These are phyloP conservation scores for Sebastes matsubarae DNA, from an alignment of 2,797 vertebrate genomes.

Conservation along the genomic window DNA sequence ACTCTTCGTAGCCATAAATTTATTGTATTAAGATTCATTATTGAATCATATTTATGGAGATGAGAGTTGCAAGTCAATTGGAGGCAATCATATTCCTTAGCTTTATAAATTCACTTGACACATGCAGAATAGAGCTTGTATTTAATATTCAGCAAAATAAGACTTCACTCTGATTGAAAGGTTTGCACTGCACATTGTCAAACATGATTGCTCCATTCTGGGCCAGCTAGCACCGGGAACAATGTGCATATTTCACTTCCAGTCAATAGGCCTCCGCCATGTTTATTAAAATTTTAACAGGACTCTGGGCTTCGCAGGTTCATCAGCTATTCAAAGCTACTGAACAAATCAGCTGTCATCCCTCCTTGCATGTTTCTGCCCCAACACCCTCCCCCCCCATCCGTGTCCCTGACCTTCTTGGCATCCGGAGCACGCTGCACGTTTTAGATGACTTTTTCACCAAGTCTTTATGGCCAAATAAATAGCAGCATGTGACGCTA, in stretches of 20 bases:
- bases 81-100: conserved; percentile 76
- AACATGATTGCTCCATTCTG: conserved; percentile 83
- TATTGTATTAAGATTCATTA: conserved; percentile 64
- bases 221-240: conserved; percentile 75
- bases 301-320: conserved; percentile 82
- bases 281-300: conserved; percentile 91
- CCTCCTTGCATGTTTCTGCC: conserved; percentile 42
- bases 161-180: conserved; percentile 83
- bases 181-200: conserved; percentile 86
- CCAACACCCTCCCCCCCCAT: background rate
- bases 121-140: conserved; percentile 74
- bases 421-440: conserved; percentile 49
- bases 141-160: conserved; percentile 84
- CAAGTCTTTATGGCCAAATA: conserved; percentile 84
- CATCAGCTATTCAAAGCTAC: conserved; percentile 87
- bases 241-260: conserved; percentile 86
- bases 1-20: conserved; percentile 12
- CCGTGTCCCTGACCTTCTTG: conserved; percentile 79
- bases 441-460: conserved; percentile 77
- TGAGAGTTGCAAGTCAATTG: conserved; percentile 74
- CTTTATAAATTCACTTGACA: conserved; percentile 83
- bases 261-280: conserved; percentile 84
- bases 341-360: conserved; percentile 76
- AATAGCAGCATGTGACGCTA: conserved; percentile 78
- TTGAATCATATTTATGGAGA: conserved; percentile 76